Evolutionary conservation across 2,113 vertebrate species (phyloP).

Genomic region (Merops nubicus): DNA sequence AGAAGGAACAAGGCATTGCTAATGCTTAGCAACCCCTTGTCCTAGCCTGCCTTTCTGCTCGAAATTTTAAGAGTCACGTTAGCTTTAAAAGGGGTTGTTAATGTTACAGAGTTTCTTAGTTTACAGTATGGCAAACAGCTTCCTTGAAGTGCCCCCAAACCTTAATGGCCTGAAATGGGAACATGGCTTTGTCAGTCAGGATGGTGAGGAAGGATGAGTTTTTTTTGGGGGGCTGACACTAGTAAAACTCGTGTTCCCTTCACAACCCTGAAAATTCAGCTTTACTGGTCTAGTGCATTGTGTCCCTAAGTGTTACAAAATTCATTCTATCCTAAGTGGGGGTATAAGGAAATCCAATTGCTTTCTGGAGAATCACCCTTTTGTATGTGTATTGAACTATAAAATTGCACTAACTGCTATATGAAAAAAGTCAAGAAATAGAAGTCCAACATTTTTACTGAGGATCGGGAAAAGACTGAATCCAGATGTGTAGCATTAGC

Average conservation of each 20-base stretch:
- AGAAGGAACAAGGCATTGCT: conserved; percentile 28
- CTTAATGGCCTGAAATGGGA: not conserved
- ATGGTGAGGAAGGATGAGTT: conserved; percentile 5
- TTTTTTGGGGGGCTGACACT: not conserved
- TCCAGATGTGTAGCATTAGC: conserved; percentile 8
- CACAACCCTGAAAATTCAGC: not conserved
- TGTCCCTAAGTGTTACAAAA: not conserved
- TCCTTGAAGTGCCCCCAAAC: conserved; percentile 7
- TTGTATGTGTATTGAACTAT: not conserved
- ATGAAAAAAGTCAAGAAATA: not conserved
- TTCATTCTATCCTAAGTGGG: not conserved
- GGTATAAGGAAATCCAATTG: not conserved
- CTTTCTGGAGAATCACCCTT: conserved; percentile 42
- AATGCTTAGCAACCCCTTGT: conserved; percentile 56
- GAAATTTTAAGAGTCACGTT: not conserved
- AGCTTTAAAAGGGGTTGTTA: conserved; percentile 56
- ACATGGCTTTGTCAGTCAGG: not conserved
- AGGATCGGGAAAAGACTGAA: not conserved
- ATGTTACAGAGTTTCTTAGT: not conserved
- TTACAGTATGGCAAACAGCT: not conserved
- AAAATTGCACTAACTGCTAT: conserved; percentile 56
- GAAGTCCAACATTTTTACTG: conserved; percentile 30
- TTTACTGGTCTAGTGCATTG: not conserved
- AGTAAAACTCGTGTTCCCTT: not conserved
- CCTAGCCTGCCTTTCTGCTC: conserved; percentile 39